phyloP scores from a whole-genome alignment of 1,140 invertebrate genomes.

The Ridgeia piscesae region DNA sequence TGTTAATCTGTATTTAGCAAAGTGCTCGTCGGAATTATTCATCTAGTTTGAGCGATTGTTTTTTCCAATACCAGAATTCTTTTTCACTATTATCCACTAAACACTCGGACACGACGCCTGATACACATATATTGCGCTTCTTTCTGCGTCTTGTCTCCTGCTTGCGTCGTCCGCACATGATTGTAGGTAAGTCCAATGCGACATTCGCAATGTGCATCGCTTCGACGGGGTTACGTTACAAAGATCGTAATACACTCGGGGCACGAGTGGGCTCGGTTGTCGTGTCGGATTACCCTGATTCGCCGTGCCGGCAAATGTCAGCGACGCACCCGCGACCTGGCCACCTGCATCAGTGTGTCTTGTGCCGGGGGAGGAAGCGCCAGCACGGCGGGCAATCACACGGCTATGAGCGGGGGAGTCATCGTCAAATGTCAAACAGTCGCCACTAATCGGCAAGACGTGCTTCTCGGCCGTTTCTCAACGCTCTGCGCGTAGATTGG shows the following conservation, averaged over 20 bases:
- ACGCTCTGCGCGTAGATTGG: background rate
- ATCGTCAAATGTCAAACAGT: background rate
- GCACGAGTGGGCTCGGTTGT: background rate
- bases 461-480: background rate
- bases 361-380: background rate
- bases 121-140: too few relatives aligned
- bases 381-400: background rate
- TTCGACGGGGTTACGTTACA: background rate
- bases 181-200: background rate
- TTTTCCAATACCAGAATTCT: too few relatives aligned
- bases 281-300: background rate
- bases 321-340: background rate
- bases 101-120: too few relatives aligned
- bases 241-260: background rate
- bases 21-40: too few relatives aligned
- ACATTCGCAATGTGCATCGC: background rate
- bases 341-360: background rate
- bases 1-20: too few relatives aligned
- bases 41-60: too few relatives aligned
- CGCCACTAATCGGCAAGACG: background rate
- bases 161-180: background rate
- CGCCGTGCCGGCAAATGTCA: background rate
- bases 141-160: too few relatives aligned
- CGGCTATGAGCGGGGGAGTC: background rate
- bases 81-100: too few relatives aligned